Evolutionary conservation across 1,140 invertebrate species (phyloP).

Genomic region (Phenacoccus solenopsis): DNA sequence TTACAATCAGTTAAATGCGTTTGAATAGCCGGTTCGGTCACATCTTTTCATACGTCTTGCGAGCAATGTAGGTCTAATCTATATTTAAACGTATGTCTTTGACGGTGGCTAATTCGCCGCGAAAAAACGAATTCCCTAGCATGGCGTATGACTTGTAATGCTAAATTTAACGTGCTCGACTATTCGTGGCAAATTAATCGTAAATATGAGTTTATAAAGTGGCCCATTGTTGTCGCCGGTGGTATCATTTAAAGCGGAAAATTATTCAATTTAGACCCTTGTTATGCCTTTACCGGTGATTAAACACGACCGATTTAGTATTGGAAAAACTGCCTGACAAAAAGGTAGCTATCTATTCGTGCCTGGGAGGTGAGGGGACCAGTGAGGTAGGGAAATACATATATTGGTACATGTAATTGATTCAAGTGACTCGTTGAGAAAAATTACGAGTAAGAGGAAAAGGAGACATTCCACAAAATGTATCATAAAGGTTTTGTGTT

Average conservation of each 20-base stretch:
- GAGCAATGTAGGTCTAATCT: too few relatives aligned
- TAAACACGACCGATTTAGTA: too few relatives aligned
- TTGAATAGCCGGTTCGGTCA: neutral
- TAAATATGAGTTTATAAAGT: neutral
- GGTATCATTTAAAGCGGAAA: neutral
- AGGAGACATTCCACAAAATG: too few relatives aligned
- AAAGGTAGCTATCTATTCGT: too few relatives aligned
- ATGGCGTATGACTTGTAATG: neutral
- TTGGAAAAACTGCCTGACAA: too few relatives aligned
- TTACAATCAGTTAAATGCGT: slow-evolving; percentile 7
- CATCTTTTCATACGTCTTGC: neutral
- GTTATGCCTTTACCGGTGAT: neutral
- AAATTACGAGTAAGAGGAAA: too few relatives aligned
- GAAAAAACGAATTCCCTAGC: neutral
- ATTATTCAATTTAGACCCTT: neutral
- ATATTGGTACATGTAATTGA: too few relatives aligned
- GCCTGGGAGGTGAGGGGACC: too few relatives aligned
- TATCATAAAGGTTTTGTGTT: too few relatives aligned
- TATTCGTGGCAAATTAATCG: neutral
- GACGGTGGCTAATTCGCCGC: neutral
- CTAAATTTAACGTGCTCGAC: neutral
- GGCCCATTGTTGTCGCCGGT: neutral
- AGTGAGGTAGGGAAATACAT: too few relatives aligned
- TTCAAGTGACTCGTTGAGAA: too few relatives aligned
- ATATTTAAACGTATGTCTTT: neutral